These are phyloP conservation scores for Tuta absoluta DNA, from an alignment of 2,888 invertebrate species.

Conservation along the genomic window DNA sequence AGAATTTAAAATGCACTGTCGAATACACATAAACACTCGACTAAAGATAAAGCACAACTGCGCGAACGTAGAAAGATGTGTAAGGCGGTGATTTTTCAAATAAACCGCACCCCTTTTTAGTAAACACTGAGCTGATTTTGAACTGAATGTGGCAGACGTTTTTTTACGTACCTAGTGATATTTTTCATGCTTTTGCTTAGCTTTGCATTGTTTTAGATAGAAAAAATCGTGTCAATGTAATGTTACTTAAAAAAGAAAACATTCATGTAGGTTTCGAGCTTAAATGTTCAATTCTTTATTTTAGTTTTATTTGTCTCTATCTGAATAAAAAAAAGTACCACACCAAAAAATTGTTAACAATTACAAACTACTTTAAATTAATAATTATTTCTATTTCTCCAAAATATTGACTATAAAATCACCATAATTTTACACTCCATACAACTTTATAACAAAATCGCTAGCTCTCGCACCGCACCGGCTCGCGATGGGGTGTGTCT, in stretches of 20 bases:
- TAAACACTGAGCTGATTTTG: neutral
- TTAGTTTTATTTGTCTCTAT: too few relatives aligned
- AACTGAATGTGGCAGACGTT: neutral
- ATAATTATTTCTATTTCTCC: neutral
- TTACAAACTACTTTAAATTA: too few relatives aligned
- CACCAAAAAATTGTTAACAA: too few relatives aligned
- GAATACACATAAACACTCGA: neutral
- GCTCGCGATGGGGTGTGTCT: conserved; percentile 72
- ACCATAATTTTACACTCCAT: neutral
- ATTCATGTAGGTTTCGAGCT: too few relatives aligned
- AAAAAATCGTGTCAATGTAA: too few relatives aligned
- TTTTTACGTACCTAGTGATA: neutral
- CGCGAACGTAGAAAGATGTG: neutral
- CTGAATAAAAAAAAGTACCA: too few relatives aligned
- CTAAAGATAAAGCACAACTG: neutral
- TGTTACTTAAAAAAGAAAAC: too few relatives aligned
- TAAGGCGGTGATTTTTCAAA: conserved; percentile 3
- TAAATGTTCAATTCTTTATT: too few relatives aligned
- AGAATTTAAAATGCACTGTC: neutral
- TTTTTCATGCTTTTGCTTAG: neutral
- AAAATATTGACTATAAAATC: neutral
- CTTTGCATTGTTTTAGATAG: too few relatives aligned
- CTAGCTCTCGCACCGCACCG: conserved; percentile 50
- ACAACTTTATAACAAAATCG: neutral
- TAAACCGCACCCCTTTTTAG: conserved; percentile 7